Base-by-base conservation (phyloP, 2,888 invertebrate species). In the Mythimna vitellina region DNA sequence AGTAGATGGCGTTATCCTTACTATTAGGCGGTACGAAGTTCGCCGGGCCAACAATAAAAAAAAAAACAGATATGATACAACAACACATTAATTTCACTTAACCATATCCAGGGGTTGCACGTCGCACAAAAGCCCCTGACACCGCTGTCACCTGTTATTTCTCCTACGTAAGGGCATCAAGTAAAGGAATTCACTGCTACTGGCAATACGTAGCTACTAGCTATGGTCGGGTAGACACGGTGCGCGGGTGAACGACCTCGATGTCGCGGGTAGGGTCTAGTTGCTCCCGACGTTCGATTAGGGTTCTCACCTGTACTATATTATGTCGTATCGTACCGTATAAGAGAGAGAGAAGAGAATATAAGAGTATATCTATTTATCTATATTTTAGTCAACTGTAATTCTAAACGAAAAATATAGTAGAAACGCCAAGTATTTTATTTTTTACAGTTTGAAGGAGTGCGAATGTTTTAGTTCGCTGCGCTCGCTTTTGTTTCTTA, bases 191-290 rank as follows among this genome's bases (percentile, higher is more conserved):
- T 72, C 73, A 69, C 64, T 56, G 64, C 62, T 22, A 63, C 49
- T 46, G 73, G 63, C 49, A 42, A 38, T 73, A 75, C 65, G 65
- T 57, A 67, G 70, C 75, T 42, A 42, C 12, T 10, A 9, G 38
- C 38, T 64, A 60, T 51, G 82, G 54, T 61, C 66, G 80, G 68
- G 70, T 75, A 75, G 73, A 73, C 84, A 79, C 56, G 14, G 54
- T 22, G 70, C 64, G 9, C 68, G 65, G 87, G 82, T 84, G 66
- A 86, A 86, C 66, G 83, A 86, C 80, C 83, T 56, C 69, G 10
- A 51, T 81, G 83, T 81, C 78, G 71, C 70, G 71, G 51, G n/a
- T 70, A 51, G 64, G 74, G 60, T 42, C 79, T 60, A 56, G 42
- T 80, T 79, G 62, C 32, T 20, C 22, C 49, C 2, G 51, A 35